These are phyloP conservation scores for Adelphocoris suturalis DNA, from an alignment of 2,888 invertebrate genomes.

Conservation along the genomic window DNA sequence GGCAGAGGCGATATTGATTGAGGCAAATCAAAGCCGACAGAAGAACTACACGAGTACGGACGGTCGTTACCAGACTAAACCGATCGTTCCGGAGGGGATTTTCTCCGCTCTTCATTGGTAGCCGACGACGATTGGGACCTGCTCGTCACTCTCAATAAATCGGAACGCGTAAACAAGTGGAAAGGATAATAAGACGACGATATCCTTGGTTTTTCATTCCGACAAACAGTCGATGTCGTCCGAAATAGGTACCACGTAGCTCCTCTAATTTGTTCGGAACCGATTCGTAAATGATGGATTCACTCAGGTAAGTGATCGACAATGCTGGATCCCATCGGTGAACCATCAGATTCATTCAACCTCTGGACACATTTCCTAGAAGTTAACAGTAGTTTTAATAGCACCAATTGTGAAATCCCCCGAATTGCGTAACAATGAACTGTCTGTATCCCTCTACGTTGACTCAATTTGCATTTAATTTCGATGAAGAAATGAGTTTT, in stretches of 20 bases:
- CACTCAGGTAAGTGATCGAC: too few species aligned
- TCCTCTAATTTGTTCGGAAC: too few species aligned
- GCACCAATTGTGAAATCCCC: too few species aligned
- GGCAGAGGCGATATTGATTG: background rate
- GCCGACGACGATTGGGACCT: slow-evolving; percentile 8
- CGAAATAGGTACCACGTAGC: background rate
- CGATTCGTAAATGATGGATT: too few species aligned
- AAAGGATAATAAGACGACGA: background rate
- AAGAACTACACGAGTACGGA: background rate
- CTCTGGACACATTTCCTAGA: too few species aligned
- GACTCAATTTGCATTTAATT: too few species aligned
- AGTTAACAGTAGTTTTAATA: too few species aligned
- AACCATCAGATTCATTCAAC: too few species aligned
- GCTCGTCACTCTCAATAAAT: slow-evolving; percentile 21
- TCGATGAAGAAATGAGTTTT: too few species aligned
- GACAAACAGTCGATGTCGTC: background rate
- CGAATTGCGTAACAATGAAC: too few species aligned
- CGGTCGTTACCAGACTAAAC: background rate
- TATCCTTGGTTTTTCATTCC: background rate
- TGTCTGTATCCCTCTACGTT: too few species aligned
- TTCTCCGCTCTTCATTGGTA: background rate
- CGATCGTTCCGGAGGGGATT: background rate
- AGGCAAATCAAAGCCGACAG: background rate
- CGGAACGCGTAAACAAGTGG: slow-evolving; percentile 23
- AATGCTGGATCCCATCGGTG: too few species aligned